Evolutionary conservation across 1,140 invertebrate genomes (phyloP).

Genomic region (Druon quercuslanigerum): DNA sequence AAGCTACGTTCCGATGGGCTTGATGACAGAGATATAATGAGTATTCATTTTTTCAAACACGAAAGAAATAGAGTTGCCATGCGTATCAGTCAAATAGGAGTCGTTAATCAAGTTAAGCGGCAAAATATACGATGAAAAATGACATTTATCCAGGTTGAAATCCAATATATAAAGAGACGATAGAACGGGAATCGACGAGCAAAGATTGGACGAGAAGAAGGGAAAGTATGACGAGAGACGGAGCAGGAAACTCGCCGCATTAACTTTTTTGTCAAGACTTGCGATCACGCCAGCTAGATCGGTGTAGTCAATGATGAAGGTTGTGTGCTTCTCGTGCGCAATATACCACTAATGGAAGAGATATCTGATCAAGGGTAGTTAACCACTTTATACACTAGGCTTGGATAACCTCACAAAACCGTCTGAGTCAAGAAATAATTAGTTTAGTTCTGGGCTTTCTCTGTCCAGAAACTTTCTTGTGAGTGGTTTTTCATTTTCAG

Average conservation of each 20-base stretch:
- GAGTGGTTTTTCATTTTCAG: background rate
- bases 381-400: slow-evolving; percentile 48
- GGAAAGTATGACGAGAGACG: slow-evolving; percentile 43
- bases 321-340: slow-evolving; percentile 48
- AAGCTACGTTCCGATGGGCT: too few species aligned
- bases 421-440: slow-evolving; percentile 57
- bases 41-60: too few species aligned
- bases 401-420: slow-evolving; percentile 41
- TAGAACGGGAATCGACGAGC: slow-evolving; percentile 32
- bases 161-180: slow-evolving; percentile 30
- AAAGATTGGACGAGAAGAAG: slow-evolving; percentile 38
- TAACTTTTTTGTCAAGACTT: slow-evolving; percentile 55
- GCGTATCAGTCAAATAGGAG: background rate
- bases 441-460: slow-evolving; percentile 47
- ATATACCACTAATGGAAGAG: slow-evolving; percentile 58
- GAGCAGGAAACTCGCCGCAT: slow-evolving; percentile 49
- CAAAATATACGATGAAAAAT: slow-evolving; percentile 34
- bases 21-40: too few species aligned
- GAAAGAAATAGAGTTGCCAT: too few species aligned
- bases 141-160: slow-evolving; percentile 27
- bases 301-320: slow-evolving; percentile 58
- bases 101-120: slow-evolving; percentile 8
- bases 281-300: slow-evolving; percentile 39
- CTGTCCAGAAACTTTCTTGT: background rate
- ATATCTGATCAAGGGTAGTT: slow-evolving; percentile 63